A percentile compares a stretch with the other conserved stretches of the same genome.
Conservation (phyloP, 2,797 vertebrate species). For the Melopsittacus undulatus region DNA sequence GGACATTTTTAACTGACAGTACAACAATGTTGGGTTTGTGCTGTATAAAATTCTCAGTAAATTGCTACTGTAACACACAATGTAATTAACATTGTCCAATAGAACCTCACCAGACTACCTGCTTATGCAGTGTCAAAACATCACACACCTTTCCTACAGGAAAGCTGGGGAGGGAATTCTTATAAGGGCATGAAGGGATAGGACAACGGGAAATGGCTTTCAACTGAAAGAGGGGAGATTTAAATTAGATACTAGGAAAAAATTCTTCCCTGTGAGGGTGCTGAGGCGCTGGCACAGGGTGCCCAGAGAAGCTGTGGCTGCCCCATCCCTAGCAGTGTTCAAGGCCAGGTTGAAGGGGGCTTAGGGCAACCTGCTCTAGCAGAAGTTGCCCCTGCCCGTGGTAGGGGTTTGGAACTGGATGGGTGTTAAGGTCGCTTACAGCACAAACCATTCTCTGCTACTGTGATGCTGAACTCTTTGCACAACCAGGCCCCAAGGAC, state of each 20-base stretch:
- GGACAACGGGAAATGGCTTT: background rate
- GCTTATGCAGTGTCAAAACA: background rate
- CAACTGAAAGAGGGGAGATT: background rate
- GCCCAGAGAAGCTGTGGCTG: background rate
- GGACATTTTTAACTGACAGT: background rate
- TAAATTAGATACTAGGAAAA: background rate
- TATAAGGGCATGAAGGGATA: background rate
- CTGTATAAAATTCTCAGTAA: background rate
- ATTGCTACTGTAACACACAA: background rate
- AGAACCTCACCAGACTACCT: background rate
- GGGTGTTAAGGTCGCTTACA: background rate
- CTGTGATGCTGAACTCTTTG: background rate
- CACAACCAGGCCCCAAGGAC: background rate
- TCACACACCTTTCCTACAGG: background rate
- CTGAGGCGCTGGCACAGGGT: accelerated
- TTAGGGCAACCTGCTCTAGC: background rate
- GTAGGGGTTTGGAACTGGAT: background rate
- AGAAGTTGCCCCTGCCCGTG: background rate
- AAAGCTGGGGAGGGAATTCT: background rate
- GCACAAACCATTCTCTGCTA: background rate
- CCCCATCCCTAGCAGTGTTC: background rate
- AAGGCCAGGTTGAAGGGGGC: background rate
- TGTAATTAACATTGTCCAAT: background rate
- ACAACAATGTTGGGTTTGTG: background rate
- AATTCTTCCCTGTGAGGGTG: background rate